Base-by-base conservation (phyloP, 1,140 invertebrate genomes). In the Portunus trituberculatus region DNA sequence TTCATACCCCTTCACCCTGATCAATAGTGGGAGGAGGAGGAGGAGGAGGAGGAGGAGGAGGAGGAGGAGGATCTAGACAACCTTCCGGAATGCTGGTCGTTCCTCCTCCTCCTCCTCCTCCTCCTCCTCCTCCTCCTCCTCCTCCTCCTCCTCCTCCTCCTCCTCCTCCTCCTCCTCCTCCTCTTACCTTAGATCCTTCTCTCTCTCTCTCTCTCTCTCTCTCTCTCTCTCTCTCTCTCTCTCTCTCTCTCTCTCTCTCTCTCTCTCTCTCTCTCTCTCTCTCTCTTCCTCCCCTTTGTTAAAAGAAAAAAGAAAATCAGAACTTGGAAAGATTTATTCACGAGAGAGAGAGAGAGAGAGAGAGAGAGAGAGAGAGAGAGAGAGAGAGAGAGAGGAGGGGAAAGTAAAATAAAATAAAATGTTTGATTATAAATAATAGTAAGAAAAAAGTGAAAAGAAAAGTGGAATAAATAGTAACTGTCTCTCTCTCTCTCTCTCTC, bases 401-500 rank as follows among this genome's bases (percentile, higher is more conserved):
- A 39, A 39, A 39, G 39, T 39, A 39, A 39, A 39, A 39, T 2
- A 2, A 39, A 39, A 39, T 39, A 39, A 39, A 39, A 39, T 39
- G 1, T 2, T 39, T 2, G 1, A 39, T 39, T 2, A 39, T 39
- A 39, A 39, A n/a, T n/a, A 39, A 39, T 39, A 39, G 6, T 39
- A 39, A 39, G 39, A 6, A 39, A 39, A 39, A 39, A 39, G 6
- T 39, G 39, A 39, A 39, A 39, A 39, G 39, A 39, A 39, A 39
- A 39, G 39, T 2, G 39, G 39, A 39, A 39, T 39, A 39, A 39
- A 39, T n/a, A 39, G 39, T 39, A 6, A 39, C 76, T 83, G 1
- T 83, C 76, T 83, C 76, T 83, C 76, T 83, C 76, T 83, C 76
- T 83, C 76, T 83, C 76, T 83, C 76, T 83, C 76, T 83, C 76